Conservation (phyloP, 2,888 invertebrate species). For the Nephrotoma appendiculata region DNA sequence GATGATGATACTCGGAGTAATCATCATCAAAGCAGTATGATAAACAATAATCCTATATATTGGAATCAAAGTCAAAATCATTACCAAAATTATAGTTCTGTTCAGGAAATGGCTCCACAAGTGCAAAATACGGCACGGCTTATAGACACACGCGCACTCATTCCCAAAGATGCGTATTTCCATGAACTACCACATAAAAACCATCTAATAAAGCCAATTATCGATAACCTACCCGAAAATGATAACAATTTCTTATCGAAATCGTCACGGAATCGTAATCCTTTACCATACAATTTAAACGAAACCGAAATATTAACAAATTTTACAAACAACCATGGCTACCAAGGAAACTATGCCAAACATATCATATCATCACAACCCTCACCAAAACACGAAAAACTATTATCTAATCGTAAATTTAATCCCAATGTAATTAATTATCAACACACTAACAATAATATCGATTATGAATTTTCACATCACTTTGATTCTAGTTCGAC, state of each 20-base stretch:
- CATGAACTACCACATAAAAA: conserved; percentile 40
- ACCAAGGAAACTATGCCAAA: not conserved
- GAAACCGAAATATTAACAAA: not conserved
- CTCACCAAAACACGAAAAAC: conserved; percentile 10
- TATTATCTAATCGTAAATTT: conserved; percentile 14
- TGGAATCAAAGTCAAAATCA: conserved; percentile 1
- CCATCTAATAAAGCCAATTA: conserved; percentile 11
- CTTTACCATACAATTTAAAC: conserved; percentile 11
- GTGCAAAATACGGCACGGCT: conserved; percentile 9
- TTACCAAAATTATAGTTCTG: not conserved
- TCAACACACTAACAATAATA: conserved; percentile 3
- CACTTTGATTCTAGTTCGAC: conserved; percentile 7
- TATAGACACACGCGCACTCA: conserved; percentile 22
- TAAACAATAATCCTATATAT: not conserved
- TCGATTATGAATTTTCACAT: conserved; percentile 13
- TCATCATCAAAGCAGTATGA: not conserved
- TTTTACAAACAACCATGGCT: not conserved
- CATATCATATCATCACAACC: not conserved
- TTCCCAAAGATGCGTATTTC: conserved; percentile 47
- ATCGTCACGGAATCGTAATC: conserved; percentile 12
- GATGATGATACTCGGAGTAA: conserved; percentile 20
- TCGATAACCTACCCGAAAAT: conserved; percentile 11
- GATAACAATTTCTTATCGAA: not conserved
- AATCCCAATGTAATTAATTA: not conserved
- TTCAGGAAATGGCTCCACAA: conserved; percentile 14